These are phyloP conservation scores for Cacatua alba DNA, from an alignment of 2,113 vertebrate species.

Conservation along the genomic window DNA sequence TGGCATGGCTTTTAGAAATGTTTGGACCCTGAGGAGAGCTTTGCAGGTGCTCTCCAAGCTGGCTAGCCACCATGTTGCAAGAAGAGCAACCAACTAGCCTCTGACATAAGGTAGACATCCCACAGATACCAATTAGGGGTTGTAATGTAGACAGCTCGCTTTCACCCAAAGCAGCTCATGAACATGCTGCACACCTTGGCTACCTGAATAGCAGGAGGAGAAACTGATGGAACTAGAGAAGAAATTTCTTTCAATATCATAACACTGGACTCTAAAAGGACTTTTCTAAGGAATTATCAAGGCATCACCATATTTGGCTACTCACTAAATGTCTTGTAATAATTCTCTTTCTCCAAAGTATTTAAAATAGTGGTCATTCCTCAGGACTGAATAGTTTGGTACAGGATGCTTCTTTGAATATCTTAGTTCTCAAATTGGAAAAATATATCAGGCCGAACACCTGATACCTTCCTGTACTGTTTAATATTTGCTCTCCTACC, in stretches of 20 bases:
- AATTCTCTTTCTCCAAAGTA: background rate
- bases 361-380: background rate
- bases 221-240: background rate
- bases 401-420: background rate
- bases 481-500: background rate
- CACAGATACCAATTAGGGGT: background rate
- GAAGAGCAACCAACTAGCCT: background rate
- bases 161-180: background rate
- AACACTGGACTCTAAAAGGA: background rate
- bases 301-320: background rate
- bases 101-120: background rate
- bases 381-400: background rate
- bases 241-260: background rate
- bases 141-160: background rate
- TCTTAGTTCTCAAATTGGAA: background rate
- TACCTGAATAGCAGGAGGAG: background rate
- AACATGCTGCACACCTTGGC: background rate
- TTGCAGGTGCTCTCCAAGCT: background rate
- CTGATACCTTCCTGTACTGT: background rate
- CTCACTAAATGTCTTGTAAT: background rate
- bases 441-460: background rate
- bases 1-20: background rate
- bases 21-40: background rate
- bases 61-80: fast-evolving
- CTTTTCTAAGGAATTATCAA: background rate